Conservation (phyloP, 2,888 invertebrate species). For the Carabus problematicus region DNA sequence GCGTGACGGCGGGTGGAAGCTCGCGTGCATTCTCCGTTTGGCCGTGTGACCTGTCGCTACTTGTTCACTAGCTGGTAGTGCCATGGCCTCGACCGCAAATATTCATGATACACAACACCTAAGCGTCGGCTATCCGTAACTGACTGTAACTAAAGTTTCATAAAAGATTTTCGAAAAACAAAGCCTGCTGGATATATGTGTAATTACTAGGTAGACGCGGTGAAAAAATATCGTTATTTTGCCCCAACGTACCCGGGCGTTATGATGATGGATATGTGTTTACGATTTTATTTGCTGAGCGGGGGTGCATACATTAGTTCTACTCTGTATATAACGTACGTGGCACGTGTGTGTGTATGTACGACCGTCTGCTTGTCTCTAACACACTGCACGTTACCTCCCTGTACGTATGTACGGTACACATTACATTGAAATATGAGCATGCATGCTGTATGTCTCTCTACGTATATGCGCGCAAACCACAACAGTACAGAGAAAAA, state of each 20-base stretch:
- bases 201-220: slow-evolving; percentile 31
- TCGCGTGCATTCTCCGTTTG: not conserved
- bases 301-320: slow-evolving; percentile 30
- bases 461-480: too few relatives aligned
- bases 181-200: slow-evolving; percentile 23
- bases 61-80: too few relatives aligned
- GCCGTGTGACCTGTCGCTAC: not conserved
- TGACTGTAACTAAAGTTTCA: slow-evolving; percentile 21
- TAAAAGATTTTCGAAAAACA: slow-evolving; percentile 32
- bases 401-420: too few relatives aligned
- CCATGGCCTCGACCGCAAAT: slow-evolving; percentile 16
- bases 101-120: slow-evolving; percentile 13
- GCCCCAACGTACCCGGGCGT: not conserved
- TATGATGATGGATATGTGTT: slow-evolving; percentile 37
- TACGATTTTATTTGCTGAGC: slow-evolving; percentile 28
- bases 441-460: too few relatives aligned
- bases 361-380: too few relatives aligned
- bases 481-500: too few relatives aligned
- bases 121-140: slow-evolving; percentile 5
- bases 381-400: too few relatives aligned
- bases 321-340: slow-evolving; percentile 1
- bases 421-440: too few relatives aligned
- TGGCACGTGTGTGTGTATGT: not conserved
- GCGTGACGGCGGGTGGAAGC: not conserved
- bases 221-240: slow-evolving; percentile 26